Evolutionary conservation across 1,140 invertebrate genomes (phyloP).

Genomic region (Leptoteleia sp.): DNA sequence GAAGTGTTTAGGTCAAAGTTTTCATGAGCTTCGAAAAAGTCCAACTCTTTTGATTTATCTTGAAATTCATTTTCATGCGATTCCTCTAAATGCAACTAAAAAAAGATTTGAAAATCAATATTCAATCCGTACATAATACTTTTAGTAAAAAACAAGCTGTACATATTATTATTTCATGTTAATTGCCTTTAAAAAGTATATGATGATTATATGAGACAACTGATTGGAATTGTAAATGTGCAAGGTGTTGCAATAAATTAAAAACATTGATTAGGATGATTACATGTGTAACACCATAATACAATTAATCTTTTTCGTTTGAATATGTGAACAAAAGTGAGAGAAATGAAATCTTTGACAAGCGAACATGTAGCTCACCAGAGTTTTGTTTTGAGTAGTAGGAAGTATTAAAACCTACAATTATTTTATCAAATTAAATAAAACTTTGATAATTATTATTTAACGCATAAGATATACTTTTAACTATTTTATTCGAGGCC

Average conservation of each 20-base stretch:
- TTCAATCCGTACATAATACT: too few species aligned
- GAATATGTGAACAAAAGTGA: slow-evolving; percentile 4
- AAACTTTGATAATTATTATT: slow-evolving; percentile 1
- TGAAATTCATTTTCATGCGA: slow-evolving; percentile 72
- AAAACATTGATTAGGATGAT: slow-evolving; percentile 10
- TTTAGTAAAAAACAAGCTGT: too few species aligned
- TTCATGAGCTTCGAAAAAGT: slow-evolving; percentile 91
- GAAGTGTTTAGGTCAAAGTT: slow-evolving; percentile 73
- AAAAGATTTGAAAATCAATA: too few species aligned
- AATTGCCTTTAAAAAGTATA: slow-evolving; percentile 1
- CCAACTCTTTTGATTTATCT: slow-evolving; percentile 85
- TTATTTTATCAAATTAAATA: slow-evolving; percentile 66
- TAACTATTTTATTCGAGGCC: too few species aligned
- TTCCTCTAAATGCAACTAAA: slow-evolving; percentile 84
- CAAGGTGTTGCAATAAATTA: neutral
- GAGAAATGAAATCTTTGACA: slow-evolving; percentile 9
- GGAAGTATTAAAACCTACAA: slow-evolving; percentile 77
- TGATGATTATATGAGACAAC: slow-evolving; percentile 1
- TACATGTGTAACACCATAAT: too few species aligned
- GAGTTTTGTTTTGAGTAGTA: slow-evolving; percentile 71
- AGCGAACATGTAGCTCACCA: slow-evolving; percentile 74
- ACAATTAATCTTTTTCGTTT: too few species aligned
- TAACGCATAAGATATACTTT: too few species aligned
- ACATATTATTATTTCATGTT: neutral
- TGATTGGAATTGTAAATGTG: neutral